A percentile compares a stretch with the other conserved stretches of the same genome.
These are phyloP conservation scores for Zonitis immaculata DNA, from an alignment of 2,888 invertebrate genomes.

Conservation along the genomic window DNA sequence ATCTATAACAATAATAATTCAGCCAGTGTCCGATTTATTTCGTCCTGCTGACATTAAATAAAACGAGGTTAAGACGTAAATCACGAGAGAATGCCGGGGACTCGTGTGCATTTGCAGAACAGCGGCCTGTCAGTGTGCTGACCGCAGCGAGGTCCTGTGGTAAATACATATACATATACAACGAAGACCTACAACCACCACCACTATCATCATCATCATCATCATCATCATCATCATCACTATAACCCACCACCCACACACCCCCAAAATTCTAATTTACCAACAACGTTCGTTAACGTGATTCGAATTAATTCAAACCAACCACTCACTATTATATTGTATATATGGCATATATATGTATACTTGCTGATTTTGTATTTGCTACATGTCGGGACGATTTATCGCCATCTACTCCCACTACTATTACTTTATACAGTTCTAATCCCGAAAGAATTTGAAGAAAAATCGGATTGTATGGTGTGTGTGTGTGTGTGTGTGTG, in stretches of 20 bases:
- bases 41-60: constrained; percentile 53
- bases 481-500: too few relatives aligned
- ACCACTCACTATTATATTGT: constrained; percentile 14
- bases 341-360: background rate
- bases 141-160: constrained; percentile 43
- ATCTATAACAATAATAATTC: background rate
- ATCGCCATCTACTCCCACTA: constrained; percentile 33
- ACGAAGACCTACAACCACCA: constrained; percentile 20
- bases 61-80: constrained; percentile 58
- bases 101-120: constrained; percentile 33
- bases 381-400: constrained; percentile 47
- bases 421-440: constrained; percentile 2
- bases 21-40: constrained; percentile 21
- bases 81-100: constrained; percentile 51
- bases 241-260: too few relatives aligned
- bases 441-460: constrained; percentile 24
- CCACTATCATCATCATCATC: background rate
- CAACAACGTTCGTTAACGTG: constrained; percentile 48
- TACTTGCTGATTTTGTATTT: constrained; percentile 45
- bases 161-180: constrained; percentile 28
- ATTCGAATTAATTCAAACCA: constrained; percentile 47
- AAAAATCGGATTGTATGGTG: constrained; percentile 24
- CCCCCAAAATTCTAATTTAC: constrained; percentile 42
- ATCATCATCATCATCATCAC: too few relatives aligned
- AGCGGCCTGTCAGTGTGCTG: constrained; percentile 39